phyloP scores from a whole-genome alignment of 2,888 invertebrate genomes.

The Smittia sp. region DNA sequence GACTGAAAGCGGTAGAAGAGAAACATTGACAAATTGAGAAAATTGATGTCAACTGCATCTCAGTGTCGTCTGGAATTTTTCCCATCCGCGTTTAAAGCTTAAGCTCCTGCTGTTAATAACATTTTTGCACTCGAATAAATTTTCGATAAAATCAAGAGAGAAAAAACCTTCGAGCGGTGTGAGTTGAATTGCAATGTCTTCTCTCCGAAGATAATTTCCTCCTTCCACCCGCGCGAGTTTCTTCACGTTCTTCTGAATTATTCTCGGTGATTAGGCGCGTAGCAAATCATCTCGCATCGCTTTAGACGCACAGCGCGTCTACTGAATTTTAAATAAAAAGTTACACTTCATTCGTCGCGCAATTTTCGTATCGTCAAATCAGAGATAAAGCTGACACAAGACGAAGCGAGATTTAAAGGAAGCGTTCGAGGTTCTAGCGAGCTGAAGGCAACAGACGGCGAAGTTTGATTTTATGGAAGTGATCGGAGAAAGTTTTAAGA shows the following conservation, averaged over 20 bases:
- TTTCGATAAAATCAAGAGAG: slow-evolving; percentile 2
- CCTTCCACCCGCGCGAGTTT: background rate
- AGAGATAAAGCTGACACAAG: background rate
- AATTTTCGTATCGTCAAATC: background rate
- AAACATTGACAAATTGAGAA: slow-evolving; percentile 11
- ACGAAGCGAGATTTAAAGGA: background rate
- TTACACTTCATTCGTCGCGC: slow-evolving; percentile 16
- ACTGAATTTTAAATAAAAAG: slow-evolving; percentile 27
- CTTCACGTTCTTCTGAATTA: slow-evolving; percentile 17
- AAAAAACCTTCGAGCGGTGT: background rate
- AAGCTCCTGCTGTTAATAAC: background rate
- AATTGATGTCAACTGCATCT: background rate
- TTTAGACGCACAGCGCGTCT: slow-evolving; percentile 1
- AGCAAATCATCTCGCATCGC: slow-evolving; percentile 24
- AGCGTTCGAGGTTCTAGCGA: too few relatives aligned
- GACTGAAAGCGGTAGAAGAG: background rate
- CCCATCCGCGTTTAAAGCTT: background rate
- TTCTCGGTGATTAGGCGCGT: slow-evolving; percentile 34
- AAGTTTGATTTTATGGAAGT: too few relatives aligned
- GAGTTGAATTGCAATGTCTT: slow-evolving; percentile 13
- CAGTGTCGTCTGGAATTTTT: background rate
- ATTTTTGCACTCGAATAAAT: background rate
- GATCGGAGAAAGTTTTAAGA: too few relatives aligned
- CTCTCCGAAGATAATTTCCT: background rate
- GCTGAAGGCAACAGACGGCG: too few relatives aligned